Evolutionary conservation across 2,888 invertebrate species (phyloP), one percentile per base, ranked within the genome.

Genomic region (Oscheius onirici): DNA sequence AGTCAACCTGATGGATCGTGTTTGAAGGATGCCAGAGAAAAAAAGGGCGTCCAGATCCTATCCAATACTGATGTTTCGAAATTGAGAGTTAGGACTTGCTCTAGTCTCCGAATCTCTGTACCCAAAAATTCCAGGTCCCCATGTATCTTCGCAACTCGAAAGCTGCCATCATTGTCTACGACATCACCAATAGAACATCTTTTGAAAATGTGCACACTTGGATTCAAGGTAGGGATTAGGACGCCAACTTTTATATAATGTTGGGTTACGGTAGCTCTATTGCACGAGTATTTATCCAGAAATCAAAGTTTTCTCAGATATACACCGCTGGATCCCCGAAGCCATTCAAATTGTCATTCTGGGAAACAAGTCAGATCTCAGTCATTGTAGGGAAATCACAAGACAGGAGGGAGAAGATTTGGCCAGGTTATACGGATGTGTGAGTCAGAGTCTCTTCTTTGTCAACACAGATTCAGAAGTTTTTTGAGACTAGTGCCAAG

Each of bases 101-200:
- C n/a, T n/a, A n/a, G n/a, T n/a, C n/a, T n/a, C n/a, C n/a, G n/a
- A n/a, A n/a, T n/a, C n/a, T n/a, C n/a, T n/a, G n/a, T n/a, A n/a
- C n/a, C n/a, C n/a, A n/a, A n/a, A n/a, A n/a, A n/a, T n/a, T n/a
- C n/a, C 46, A 76, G 82, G 75, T 81, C n/a, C 79, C 80, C 6
- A 67, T 82, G 44, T 83, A 81, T 66, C 63, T 79, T 13, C 67
- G 82, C 26, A 74, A 77, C 49, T 54, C 82, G 1, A 68, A 71
- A 17, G 82, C 77, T 11, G 78, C 75, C 11, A 72, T 82, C 40
- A 26, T 82, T 24, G 80, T 82, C n/a, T 82, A 75, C 65, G 82
- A 82, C 54, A 74, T 82, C n/a, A 78, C 83, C n/a, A 58, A 76
- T 55, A 60, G 75, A 22, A 40, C 71, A n/a, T 67, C 79, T 8